Evolutionary conservation across 2,113 vertebrate species (phyloP).

Genomic region (Jaculus jaculus): DNA sequence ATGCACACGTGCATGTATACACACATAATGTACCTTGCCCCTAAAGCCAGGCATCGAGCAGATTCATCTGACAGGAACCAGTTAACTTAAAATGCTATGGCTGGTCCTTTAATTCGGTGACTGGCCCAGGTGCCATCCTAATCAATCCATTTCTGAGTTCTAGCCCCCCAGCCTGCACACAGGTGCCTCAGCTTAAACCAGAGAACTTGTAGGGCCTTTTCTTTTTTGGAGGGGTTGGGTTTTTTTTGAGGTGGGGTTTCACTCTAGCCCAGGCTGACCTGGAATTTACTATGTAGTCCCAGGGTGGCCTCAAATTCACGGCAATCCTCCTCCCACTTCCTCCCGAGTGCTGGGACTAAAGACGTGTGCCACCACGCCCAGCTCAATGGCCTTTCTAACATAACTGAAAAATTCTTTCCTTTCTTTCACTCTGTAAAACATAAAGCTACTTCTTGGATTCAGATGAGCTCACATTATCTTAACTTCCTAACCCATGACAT

Average conservation of each 20-base stretch:
- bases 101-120: neutral
- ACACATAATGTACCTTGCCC: neutral
- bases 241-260: too few species aligned
- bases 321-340: too few species aligned
- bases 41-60: neutral
- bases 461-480: slow-evolving; percentile 43
- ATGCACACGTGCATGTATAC: neutral
- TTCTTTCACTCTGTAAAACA: neutral
- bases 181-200: neutral
- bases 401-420: neutral
- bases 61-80: neutral
- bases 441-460: slow-evolving; percentile 29
- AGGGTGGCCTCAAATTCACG: too few species aligned
- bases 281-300: too few species aligned
- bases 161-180: neutral
- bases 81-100: neutral
- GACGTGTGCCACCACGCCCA: too few species aligned
- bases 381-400: neutral
- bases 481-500: slow-evolving; percentile 40
- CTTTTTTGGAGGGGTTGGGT: too few species aligned
- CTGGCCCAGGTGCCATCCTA: neutral
- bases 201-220: neutral
- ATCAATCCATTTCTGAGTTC: neutral
- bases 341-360: too few species aligned
- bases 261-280: too few species aligned